Evolutionary conservation across 2,888 invertebrate species (phyloP), one percentile per base, ranked within the genome.

Genomic region (Zeuzera pyrina): DNA sequence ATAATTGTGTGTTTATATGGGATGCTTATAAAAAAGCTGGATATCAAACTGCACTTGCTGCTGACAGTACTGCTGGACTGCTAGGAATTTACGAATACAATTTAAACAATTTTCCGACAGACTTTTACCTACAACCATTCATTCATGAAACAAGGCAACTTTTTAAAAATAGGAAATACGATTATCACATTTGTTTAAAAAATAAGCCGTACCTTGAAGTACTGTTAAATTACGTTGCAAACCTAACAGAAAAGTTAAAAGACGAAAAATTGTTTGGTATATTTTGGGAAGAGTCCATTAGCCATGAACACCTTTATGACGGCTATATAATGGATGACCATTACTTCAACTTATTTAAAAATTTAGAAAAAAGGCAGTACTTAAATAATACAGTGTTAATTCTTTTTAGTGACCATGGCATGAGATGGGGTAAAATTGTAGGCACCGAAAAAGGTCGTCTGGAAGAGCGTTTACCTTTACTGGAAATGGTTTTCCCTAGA

Each of bases 391-490:
- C 90, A 0, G 77, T 85, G 4, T 38, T 88, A n/a, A 58, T 92
- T n/a, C 57, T 90, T 1, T 84, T 92, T 84, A 92, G 92, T 55
- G 94, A 94, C 53, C 93, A 94, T 49, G 94, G 94, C 0, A 86
- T 92, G 32, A 73, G 93, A 30, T 92, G 89, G 86, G 93, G 92
- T 1, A 76, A 72, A 2, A 91, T 91, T 41, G 81, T 91, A 1
- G 74, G 84, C 37, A 92, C 92, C 0, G 90, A 89, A 56, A 90
- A 92, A 57, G 91, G 90, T 2, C 77, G 87, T 58, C 83, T 93
- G 56, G 93, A 94, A 64, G 93, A 92, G 54, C 85, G 92, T 24
- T 79, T 93, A 33, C 93, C 94, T 0, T 87, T 92, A 41, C 63
- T 92, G 19, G n/a, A 12, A 21, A 29, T 29, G 4, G 11, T 88